phyloP scores from a whole-genome alignment of 1,140 invertebrate species.

The Drosophila obscura region DNA sequence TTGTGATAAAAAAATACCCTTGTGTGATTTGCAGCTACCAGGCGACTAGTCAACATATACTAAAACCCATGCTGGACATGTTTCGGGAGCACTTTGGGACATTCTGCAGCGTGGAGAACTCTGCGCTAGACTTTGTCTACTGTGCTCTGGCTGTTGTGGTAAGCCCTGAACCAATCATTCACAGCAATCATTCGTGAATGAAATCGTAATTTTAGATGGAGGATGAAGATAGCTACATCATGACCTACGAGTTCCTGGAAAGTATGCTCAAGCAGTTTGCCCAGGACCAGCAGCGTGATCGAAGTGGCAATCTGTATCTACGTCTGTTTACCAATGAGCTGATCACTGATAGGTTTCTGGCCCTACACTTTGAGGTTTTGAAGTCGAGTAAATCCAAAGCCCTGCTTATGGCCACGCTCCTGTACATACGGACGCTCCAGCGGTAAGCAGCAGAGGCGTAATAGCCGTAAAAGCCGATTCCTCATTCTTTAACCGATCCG shows the following conservation, averaged over 20 bases:
- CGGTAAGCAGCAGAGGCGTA: slow-evolving; percentile 8
- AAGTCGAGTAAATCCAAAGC: slow-evolving; percentile 12
- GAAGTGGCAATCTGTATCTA: slow-evolving; percentile 24
- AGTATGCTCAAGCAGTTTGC: slow-evolving; percentile 39
- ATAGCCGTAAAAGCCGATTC: too few relatives aligned
- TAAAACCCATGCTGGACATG: slow-evolving; percentile 54
- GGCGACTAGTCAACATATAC: slow-evolving; percentile 29
- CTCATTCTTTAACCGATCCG: too few relatives aligned
- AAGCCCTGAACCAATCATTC: neutral
- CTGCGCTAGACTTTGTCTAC: slow-evolving; percentile 48
- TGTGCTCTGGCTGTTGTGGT: slow-evolving; percentile 33
- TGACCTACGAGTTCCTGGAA: slow-evolving; percentile 39
- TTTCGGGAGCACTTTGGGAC: slow-evolving; percentile 33
- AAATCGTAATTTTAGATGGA: slow-evolving; percentile 28
- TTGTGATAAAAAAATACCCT: neutral
- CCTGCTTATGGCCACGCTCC: slow-evolving; percentile 33
- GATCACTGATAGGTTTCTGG: slow-evolving; percentile 40
- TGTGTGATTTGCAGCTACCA: slow-evolving; percentile 27
- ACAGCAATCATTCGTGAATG: neutral
- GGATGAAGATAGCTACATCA: slow-evolving; percentile 8
- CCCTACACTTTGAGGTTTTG: slow-evolving; percentile 45
- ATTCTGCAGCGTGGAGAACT: slow-evolving; percentile 34
- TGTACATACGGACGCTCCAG: slow-evolving; percentile 53
- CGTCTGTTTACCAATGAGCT: slow-evolving; percentile 49
- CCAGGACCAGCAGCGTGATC: slow-evolving; percentile 4